Evolutionary conservation across 2,113 vertebrate genomes (phyloP).

Genomic region (Cinclus mexicanus): DNA sequence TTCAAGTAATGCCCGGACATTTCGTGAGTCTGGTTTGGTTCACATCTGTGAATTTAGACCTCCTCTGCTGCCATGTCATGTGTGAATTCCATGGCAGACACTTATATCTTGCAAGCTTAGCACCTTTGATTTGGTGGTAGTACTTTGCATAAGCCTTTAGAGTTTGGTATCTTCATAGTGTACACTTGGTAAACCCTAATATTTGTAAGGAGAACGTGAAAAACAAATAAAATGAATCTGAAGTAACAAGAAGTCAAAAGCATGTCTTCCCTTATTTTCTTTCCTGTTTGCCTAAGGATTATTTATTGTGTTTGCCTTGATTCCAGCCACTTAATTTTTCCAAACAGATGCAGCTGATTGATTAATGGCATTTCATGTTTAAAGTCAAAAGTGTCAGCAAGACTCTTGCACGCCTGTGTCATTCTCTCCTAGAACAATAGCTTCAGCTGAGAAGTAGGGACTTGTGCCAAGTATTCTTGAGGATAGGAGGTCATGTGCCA

Average conservation of each 20-base stretch:
- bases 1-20: neutral
- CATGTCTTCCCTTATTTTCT: conserved; percentile 49
- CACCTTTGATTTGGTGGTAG: conserved; percentile 28
- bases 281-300: conserved; percentile 77
- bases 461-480: conserved; percentile 82
- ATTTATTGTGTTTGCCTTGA: conserved; percentile 80
- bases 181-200: neutral
- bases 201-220: conserved; percentile 14
- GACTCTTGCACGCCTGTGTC: conserved; percentile 75
- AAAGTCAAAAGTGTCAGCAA: conserved; percentile 86
- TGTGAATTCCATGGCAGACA: conserved; percentile 31
- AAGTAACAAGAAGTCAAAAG: conserved; percentile 70
- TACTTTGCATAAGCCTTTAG: conserved; percentile 19
- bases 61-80: neutral
- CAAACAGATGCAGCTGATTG: conserved; percentile 83
- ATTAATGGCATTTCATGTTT: conserved; percentile 81
- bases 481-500: conserved; percentile 80
- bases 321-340: conserved; percentile 78
- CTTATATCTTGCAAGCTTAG: conserved; percentile 27
- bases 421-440: conserved; percentile 81
- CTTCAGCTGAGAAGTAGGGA: conserved; percentile 74
- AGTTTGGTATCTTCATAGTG: neutral
- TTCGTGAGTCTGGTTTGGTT: neutral
- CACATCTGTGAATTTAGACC: conserved; percentile 21
- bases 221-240: conserved; percentile 58